Evolutionary conservation across 2,797 vertebrate genomes (phyloP).

Genomic region (Glossophaga mutica): DNA sequence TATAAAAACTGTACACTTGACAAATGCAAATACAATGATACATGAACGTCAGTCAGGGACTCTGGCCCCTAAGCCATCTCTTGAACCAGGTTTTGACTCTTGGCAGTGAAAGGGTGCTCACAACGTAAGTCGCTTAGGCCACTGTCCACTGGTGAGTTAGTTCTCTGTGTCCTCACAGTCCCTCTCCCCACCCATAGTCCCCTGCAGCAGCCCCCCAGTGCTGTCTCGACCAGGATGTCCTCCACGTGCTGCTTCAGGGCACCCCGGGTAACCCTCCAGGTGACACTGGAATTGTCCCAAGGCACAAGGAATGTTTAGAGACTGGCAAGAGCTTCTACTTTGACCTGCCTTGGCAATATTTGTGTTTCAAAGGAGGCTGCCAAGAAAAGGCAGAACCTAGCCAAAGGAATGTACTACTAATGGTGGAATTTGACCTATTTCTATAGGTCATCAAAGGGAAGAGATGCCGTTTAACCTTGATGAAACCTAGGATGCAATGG

Average conservation of each 20-base stretch:
- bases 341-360: not conserved
- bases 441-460: not conserved
- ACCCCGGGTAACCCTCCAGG: not conserved
- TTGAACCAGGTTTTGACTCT: not conserved
- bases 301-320: not conserved
- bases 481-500: not conserved
- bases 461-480: not conserved
- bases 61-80: not conserved
- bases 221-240: no score
- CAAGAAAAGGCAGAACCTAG: not conserved
- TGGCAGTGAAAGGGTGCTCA: not conserved
- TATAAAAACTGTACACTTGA: not conserved
- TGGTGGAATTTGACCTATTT: not conserved
- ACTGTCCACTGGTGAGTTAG: no score
- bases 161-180: not conserved
- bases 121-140: no score
- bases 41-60: not conserved
- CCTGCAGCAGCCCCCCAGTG: not conserved
- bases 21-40: not conserved
- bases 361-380: not conserved
- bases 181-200: accelerated
- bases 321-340: not conserved
- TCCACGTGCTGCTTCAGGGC: not conserved
- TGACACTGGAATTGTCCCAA: not conserved
- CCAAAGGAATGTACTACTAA: not conserved